Percentiles rank a stretch among this genome's conserved stretches.
phyloP scores from a whole-genome alignment of 2,888 invertebrate species.

The Argynnis bischoffii region DNA sequence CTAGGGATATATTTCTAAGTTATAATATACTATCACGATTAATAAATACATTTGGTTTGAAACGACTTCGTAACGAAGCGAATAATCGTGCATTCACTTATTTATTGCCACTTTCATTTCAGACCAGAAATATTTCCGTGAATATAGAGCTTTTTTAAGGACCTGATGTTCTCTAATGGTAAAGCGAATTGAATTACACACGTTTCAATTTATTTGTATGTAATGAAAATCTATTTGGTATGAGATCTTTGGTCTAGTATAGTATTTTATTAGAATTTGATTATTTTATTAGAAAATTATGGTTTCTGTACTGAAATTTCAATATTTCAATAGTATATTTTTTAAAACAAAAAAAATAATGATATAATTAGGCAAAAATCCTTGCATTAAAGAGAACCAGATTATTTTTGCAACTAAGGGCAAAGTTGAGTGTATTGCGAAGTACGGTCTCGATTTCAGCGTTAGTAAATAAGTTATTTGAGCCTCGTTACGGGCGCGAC shows the following conservation, averaged over 20 bases:
- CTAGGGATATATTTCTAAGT: neutral
- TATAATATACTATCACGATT: neutral
- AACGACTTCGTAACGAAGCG: slow-evolving; percentile 9
- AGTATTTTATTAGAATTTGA: too few relatives aligned
- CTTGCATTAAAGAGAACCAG: slow-evolving; percentile 2
- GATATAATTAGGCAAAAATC: neutral
- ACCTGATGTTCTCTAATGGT: too few relatives aligned
- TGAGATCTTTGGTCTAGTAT: too few relatives aligned
- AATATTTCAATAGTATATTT: neutral
- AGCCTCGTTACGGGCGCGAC: slow-evolving; percentile 37
- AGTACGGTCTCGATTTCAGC: slow-evolving; percentile 33
- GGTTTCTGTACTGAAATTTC: too few relatives aligned
- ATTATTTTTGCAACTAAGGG: slow-evolving; percentile 27
- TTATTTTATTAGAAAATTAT: too few relatives aligned
- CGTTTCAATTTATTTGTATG: too few relatives aligned
- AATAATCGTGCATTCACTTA: slow-evolving; percentile 14
- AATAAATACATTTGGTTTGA: slow-evolving; percentile 6
- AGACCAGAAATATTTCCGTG: slow-evolving; percentile 8
- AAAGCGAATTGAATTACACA: too few relatives aligned
- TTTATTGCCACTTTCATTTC: slow-evolving; percentile 6
- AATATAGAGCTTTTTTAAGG: too few relatives aligned
- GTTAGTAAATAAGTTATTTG: slow-evolving; percentile 38
- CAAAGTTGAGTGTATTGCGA: slow-evolving; percentile 40
- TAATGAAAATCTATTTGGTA: too few relatives aligned
- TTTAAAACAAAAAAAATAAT: neutral